phyloP scores from a whole-genome alignment of 2,113 vertebrate genomes.

The Corythornis cristatus region DNA sequence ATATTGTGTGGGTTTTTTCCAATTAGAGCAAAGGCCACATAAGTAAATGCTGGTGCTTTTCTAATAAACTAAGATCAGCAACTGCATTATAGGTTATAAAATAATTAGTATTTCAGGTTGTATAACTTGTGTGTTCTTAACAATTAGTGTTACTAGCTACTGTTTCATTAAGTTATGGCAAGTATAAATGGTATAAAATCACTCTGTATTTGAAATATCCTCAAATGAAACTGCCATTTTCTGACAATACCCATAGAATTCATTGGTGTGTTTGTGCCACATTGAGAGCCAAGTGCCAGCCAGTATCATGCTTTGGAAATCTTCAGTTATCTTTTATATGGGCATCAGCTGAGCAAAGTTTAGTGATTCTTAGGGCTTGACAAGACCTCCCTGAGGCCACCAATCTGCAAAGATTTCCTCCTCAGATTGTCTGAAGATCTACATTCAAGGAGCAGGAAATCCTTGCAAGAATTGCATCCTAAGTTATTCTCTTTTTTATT shows the following conservation, averaged over 20 bases:
- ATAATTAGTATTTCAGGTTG: neutral
- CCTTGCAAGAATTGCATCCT: neutral
- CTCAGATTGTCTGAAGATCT: neutral
- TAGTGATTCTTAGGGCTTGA: neutral
- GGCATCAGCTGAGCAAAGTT: neutral
- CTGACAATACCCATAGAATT: neutral
- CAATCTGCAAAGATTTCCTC: neutral
- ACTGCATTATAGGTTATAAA: neutral
- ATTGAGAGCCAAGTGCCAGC: neutral
- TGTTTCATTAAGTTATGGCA: neutral
- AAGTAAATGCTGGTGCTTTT: neutral
- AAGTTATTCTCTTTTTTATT: neutral
- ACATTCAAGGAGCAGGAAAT: neutral
- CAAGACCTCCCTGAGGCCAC: neutral
- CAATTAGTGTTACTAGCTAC: neutral
- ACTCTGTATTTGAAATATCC: no score
- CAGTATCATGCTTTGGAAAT: neutral
- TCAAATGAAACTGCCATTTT: neutral
- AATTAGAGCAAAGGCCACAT: neutral
- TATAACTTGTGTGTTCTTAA: neutral
- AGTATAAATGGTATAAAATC: no score
- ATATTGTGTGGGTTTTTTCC: neutral
- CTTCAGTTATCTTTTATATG: neutral
- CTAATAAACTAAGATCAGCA: neutral
- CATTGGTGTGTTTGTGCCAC: rapidly evolving